Base-by-base conservation (phyloP, 2,888 invertebrate species). In the Neoitamus cyanurus region DNA sequence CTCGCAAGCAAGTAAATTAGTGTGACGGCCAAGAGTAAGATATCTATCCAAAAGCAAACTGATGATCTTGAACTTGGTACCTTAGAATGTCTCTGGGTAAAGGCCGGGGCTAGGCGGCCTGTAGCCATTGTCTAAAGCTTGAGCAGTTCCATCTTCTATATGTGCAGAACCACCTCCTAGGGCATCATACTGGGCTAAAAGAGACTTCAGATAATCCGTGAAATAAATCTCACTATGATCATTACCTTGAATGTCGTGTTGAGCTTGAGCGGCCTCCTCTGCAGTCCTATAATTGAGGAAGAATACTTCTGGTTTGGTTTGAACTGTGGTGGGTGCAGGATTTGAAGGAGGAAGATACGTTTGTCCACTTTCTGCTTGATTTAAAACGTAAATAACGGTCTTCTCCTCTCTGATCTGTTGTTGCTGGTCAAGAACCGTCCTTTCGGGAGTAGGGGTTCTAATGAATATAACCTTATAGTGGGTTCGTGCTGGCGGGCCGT, bases 171-270 rank as follows among this genome's bases (percentile, higher is more conserved):
- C 31, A 9, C 28, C 11, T 70, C 25, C 70, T 30, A 78, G 2
- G 13, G 78, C 48, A 48, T 58, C 78, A 48, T 70, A 78, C 15
- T 78, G 78, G 31, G 78, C 78, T 78, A 48, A 6, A 78, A 15
- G 5, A 15, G 15, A 48, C 1, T 58, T 11, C 15, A 58, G 58
- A 0, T 58, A 58, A 15, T 58, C 9, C 20, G 9, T 20, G 58
- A 9, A 25, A 1, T 2, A 15, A 58, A 1, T 58, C 7, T 58
- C 20, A 20, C 6, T 58, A 58, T 9, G 1, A 9, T 15, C 9
- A 58, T 42, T 80, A 86, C 85, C 85, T 85, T 86, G 85, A 83
- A 86, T 86, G 20, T 85, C 83, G 20, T 86, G 72, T 68, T 86
- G 86, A 3, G 86, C 86, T 69, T 46, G 75, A 2, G 20, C 9